Conservation (phyloP, 2,113 vertebrate species). For the Seriola dumerili region DNA sequence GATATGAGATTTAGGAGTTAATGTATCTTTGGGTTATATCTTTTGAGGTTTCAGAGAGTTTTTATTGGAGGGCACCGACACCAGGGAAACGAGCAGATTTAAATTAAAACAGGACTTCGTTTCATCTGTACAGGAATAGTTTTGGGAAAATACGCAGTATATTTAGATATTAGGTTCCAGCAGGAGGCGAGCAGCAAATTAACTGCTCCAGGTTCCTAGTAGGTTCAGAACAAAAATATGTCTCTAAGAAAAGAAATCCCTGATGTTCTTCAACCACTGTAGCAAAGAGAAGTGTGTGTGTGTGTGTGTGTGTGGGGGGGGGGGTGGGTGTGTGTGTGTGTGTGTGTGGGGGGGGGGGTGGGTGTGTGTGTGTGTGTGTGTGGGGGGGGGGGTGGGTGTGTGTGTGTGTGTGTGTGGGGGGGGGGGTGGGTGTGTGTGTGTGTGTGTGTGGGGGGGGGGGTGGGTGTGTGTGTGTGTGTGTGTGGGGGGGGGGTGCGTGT, state of each 20-base stretch:
- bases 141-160: background rate
- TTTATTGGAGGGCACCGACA: conserved; percentile 26
- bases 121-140: background rate
- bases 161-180: conserved; percentile 10
- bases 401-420: too few species aligned
- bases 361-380: background rate
- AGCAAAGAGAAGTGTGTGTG: background rate
- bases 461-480: too few species aligned
- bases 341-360: too few species aligned
- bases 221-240: conserved; percentile 19
- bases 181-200: background rate
- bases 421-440: too few species aligned
- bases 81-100: conserved; percentile 22
- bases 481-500: too few species aligned
- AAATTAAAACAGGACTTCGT: conserved; percentile 33
- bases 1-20: conserved; percentile 7
- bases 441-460: too few species aligned
- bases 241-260: conserved; percentile 13
- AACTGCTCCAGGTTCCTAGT: conserved; percentile 21
- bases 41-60: background rate
- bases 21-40: conserved; percentile 12
- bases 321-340: background rate
- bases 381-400: background rate
- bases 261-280: background rate
- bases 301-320: too few species aligned